Conservation (phyloP, 2,113 vertebrate genomes). For the Megalops atlanticus region DNA sequence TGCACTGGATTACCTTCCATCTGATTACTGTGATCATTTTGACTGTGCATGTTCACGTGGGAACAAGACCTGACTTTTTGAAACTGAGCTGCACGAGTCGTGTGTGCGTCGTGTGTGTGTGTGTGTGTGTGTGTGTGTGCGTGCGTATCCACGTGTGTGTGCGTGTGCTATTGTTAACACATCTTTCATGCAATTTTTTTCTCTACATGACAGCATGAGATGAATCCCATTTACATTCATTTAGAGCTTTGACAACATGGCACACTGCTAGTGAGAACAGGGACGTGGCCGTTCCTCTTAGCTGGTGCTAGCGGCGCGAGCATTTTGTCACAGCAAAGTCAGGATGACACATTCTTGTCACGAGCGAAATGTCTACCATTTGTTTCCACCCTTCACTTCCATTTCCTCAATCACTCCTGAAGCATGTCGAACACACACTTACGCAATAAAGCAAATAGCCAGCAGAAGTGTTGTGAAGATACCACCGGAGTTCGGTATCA, state of each 20-base stretch:
- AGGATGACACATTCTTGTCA: background rate
- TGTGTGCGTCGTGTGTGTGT: conserved; percentile 52
- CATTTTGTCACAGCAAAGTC: background rate
- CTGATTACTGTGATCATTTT: conserved; percentile 41
- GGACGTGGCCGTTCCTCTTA: background rate
- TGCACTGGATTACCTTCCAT: conserved; percentile 59
- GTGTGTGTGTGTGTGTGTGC: background rate
- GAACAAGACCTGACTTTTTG: conserved; percentile 61
- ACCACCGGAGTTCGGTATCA: background rate
- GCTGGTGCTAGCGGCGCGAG: background rate
- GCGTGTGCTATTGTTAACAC: no score
- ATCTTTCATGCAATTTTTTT: no score
- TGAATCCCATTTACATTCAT: background rate
- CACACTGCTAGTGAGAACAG: background rate
- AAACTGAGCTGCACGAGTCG: conserved; percentile 61
- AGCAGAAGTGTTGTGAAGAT: background rate
- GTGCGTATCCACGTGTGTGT: conserved; percentile 19
- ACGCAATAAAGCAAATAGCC: background rate
- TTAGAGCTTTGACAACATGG: background rate
- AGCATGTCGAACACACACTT: background rate
- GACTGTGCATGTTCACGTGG: conserved; percentile 56
- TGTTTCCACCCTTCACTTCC: background rate
- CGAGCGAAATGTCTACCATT: background rate
- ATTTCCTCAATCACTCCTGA: background rate
- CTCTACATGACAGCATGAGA: background rate